phyloP scores from a whole-genome alignment of 2,113 vertebrate species.

The Hippocampus mohnikei region DNA sequence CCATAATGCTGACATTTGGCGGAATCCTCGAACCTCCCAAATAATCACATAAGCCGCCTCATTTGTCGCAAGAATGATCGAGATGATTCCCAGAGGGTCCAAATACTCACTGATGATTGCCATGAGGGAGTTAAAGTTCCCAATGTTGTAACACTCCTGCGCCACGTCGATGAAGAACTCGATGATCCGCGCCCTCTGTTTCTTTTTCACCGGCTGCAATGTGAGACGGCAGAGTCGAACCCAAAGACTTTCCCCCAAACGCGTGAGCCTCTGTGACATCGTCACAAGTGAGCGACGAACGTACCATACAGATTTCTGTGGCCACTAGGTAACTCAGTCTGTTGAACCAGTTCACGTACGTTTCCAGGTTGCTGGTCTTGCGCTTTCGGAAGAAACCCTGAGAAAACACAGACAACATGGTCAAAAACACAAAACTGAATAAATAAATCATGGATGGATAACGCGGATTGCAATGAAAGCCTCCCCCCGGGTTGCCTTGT shows the following conservation, averaged over 20 bases:
- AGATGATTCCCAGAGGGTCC: not conserved
- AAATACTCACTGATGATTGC: conserved; percentile 90
- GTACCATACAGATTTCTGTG: conserved; percentile 92
- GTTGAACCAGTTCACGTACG: conserved; percentile 93
- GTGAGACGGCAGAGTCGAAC: conserved; percentile 9
- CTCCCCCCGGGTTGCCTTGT: too few species aligned
- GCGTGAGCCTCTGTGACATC: not conserved
- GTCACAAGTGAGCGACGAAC: conserved; percentile 5
- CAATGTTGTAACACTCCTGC: conserved; percentile 92
- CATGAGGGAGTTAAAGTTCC: conserved; percentile 96
- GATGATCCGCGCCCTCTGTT: conserved; percentile 86
- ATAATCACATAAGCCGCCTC: not conserved
- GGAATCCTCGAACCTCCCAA: not conserved
- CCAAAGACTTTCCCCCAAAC: not conserved
- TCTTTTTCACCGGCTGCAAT: conserved; percentile 89
- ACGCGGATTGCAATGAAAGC: too few species aligned
- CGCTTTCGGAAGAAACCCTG: conserved; percentile 87
- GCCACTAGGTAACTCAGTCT: conserved; percentile 88
- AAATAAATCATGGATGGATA: not conserved
- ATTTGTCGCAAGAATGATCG: not conserved
- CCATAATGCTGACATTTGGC: too few species aligned
- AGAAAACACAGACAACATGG: not conserved
- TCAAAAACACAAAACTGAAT: not conserved
- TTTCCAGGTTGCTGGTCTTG: conserved; percentile 86
- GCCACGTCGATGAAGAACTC: conserved; percentile 95